Evolutionary conservation across 2,113 vertebrate genomes (phyloP), one percentile per base, ranked within the genome.

Genomic region (Alligator mississippiensis): DNA sequence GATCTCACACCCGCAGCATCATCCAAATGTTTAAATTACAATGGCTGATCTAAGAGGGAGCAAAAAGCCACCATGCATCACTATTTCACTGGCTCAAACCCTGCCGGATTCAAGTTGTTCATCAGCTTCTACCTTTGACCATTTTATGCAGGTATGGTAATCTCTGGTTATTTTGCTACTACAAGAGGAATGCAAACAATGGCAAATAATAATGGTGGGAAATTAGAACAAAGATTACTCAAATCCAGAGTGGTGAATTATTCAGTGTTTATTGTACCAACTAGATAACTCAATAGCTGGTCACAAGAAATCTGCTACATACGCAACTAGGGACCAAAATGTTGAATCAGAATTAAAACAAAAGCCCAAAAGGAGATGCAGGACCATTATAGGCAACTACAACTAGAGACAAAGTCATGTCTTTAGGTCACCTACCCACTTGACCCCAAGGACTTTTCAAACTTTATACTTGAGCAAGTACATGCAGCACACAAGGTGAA

Each of bases 201-300:
- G 47, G 47, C 47, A 47, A 47, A 47, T 47, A 47, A 47, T 47
- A 47, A 9, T 47, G 47, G 8, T 47, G 47, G 47, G 47, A 47
- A 47, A 47, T 47, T 47, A 47, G 47, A 47, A 47, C 47, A 47
- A 47, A 47, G 47, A 47, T 47, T 47, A 47, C 7, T 47, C 47
- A 47, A 47, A 47, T 47, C 47, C 47, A 47, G 47, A 47, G 47
- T 47, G 47, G 47, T 47, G 47, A 9, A 47, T 47, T 47, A 47
- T 47, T 47, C 47, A 47, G 47, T 8, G 47, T 47, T 38, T 47
- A 47, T 47, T 47, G 8, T 47, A 47, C 47, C 47, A 47, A 47
- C 3, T 47, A 38, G 70, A 47, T 34, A 74, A 47, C 21, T 24
- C 18, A 38, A 74, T 5, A 75, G 12, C 25, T 74, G 0, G 0